Percentiles rank a stretch among this genome's conserved stretches.
Evolutionary conservation across 2,797 vertebrate genomes (phyloP).

Genomic region (Gallinago stenura): DNA sequence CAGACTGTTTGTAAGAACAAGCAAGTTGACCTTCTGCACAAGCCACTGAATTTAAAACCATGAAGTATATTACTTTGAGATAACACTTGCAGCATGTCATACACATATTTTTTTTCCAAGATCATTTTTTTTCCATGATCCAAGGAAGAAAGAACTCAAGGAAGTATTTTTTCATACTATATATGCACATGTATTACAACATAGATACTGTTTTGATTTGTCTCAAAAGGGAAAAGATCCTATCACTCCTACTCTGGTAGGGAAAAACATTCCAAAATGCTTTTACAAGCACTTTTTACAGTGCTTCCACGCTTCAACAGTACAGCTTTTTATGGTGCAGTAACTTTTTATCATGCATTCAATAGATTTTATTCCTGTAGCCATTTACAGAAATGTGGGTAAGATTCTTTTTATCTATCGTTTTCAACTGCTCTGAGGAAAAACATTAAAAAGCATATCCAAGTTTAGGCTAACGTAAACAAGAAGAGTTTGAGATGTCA

Average conservation of each 20-base stretch:
- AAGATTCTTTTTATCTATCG: constrained; percentile 16
- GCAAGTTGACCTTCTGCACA: neutral
- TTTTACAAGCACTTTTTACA: constrained; percentile 33
- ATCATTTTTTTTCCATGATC: too few species aligned
- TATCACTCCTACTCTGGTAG: neutral
- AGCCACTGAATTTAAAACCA: neutral
- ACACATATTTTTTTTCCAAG: neutral
- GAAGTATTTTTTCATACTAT: neutral
- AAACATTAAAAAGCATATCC: neutral
- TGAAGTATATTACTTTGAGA: neutral
- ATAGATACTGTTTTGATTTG: neutral
- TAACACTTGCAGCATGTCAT: neutral
- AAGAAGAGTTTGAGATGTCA: neutral
- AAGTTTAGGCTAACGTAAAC: neutral
- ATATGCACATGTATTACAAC: neutral
- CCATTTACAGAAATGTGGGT: constrained; percentile 20
- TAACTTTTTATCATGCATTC: constrained; percentile 39
- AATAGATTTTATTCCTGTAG: constrained; percentile 19
- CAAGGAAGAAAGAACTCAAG: neutral
- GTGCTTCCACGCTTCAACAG: neutral
- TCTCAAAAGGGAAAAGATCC: neutral
- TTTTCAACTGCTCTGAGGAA: neutral
- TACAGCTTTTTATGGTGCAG: constrained; percentile 4
- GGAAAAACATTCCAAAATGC: neutral
- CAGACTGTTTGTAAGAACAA: neutral